Evolutionary conservation across 2,797 vertebrate species (phyloP).

Genomic region (Cossypha heuglini): DNA sequence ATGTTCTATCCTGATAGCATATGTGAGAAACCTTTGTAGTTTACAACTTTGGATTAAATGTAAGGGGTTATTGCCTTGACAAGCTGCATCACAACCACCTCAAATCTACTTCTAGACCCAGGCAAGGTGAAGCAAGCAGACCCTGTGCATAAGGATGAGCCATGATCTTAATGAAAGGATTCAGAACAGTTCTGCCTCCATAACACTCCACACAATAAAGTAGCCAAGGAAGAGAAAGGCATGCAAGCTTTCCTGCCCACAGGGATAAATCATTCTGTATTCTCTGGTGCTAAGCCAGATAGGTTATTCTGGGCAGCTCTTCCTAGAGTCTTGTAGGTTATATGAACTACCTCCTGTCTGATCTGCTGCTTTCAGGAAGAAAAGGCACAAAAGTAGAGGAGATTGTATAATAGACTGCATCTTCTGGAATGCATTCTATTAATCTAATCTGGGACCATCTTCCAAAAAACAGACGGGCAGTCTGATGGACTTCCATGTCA

Average conservation of each 20-base stretch:
- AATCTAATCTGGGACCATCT: no score
- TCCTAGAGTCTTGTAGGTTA: neutral
- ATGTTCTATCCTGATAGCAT: fast-evolving
- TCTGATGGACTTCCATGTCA: fast-evolving
- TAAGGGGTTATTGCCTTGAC: neutral
- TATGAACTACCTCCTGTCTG: neutral
- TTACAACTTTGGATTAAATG: neutral
- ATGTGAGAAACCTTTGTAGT: fast-evolving
- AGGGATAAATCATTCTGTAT: neutral
- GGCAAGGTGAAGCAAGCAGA: neutral
- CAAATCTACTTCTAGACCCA: neutral
- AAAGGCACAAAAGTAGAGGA: neutral
- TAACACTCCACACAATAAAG: neutral
- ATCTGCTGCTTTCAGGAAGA: neutral
- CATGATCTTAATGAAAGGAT: neutral
- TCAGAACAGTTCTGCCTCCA: neutral
- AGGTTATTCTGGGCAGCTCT: neutral
- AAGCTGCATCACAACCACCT: neutral
- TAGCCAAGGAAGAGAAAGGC: neutral
- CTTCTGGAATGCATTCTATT: neutral
- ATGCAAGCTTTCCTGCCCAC: neutral
- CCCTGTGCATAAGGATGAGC: neutral
- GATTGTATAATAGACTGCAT: fast-evolving
- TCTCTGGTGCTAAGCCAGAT: neutral
- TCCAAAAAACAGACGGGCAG: no score